Evolutionary conservation across 1,140 invertebrate genomes (phyloP).

Genomic region (Hycleus cichorii): DNA sequence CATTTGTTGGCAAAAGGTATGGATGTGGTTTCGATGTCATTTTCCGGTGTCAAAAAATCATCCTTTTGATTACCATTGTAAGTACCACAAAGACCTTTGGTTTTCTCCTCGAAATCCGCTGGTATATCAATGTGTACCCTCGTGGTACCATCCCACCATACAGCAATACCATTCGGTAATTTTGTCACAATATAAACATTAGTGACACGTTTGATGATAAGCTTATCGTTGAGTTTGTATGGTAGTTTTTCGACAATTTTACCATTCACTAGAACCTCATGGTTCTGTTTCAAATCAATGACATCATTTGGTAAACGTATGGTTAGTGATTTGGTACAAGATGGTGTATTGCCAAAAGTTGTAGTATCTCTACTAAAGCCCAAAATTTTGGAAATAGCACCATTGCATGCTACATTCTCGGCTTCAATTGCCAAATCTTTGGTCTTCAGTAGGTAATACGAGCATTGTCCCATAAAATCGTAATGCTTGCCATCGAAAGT

Average conservation of each 20-base stretch:
- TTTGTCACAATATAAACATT: constrained; percentile 45
- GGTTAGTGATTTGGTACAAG: constrained; percentile 75
- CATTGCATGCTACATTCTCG: constrained; percentile 75
- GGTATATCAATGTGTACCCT: constrained; percentile 76
- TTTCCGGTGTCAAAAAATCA: constrained; percentile 80
- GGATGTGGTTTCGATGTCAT: constrained; percentile 67
- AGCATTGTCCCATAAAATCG: constrained; percentile 85
- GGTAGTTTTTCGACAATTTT: constrained; percentile 62
- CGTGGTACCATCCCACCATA: constrained; percentile 80
- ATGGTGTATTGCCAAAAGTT: constrained; percentile 48
- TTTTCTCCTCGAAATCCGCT: constrained; percentile 58
- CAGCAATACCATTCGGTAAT: constrained; percentile 64
- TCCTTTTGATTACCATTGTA: constrained; percentile 81
- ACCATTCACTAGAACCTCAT: constrained; percentile 60
- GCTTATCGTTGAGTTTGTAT: constrained; percentile 46
- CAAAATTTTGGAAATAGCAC: constrained; percentile 63
- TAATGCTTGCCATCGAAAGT: constrained; percentile 79
- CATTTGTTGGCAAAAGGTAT: constrained; percentile 81
- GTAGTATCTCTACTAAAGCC: constrained; percentile 19
- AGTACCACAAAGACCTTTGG: constrained; percentile 78
- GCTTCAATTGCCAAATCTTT: constrained; percentile 64
- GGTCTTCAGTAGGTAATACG: constrained; percentile 68
- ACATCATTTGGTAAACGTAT: constrained; percentile 44
- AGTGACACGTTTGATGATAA: constrained; percentile 9
- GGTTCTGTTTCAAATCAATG: constrained; percentile 66